phyloP scores from a whole-genome alignment of 2,113 vertebrate species.

The Ceyx cyanopectus region DNA sequence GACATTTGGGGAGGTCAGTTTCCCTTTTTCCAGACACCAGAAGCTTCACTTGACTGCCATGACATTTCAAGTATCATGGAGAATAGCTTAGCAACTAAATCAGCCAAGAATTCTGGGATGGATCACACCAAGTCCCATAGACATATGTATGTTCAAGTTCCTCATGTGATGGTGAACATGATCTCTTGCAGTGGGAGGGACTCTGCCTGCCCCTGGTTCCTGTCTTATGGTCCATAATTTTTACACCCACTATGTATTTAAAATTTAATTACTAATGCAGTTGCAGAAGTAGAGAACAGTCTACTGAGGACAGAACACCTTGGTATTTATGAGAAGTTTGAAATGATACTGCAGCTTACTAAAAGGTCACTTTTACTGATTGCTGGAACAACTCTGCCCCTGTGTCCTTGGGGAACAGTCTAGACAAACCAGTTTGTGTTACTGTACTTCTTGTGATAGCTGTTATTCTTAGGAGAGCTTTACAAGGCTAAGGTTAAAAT shows the following conservation, averaged over 20 bases:
- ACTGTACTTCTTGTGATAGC: not conserved
- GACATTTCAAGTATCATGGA: not conserved
- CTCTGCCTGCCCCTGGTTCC: not conserved
- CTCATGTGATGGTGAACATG: not conserved
- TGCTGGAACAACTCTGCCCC: not conserved
- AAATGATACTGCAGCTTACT: not conserved
- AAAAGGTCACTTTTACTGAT: not conserved
- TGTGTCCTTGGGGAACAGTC: not conserved
- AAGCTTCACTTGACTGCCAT: not conserved
- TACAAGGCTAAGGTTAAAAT: slow-evolving; percentile 1
- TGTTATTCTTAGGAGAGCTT: not conserved
- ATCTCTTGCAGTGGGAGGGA: not conserved
- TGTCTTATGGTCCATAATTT: not conserved
- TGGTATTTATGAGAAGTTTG: not conserved
- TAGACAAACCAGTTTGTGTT: not conserved
- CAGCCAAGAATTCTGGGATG: not conserved
- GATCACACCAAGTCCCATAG: not conserved
- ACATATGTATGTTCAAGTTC: not conserved
- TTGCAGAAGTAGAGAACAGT: not conserved
- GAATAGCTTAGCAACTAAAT: not conserved
- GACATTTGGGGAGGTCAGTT: not conserved
- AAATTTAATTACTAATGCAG: not conserved
- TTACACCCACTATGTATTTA: not conserved
- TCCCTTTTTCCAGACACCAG: not conserved
- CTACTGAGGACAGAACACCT: not conserved